Evolutionary conservation across 2,888 invertebrate species (phyloP), one percentile per base, ranked within the genome.

Genomic region (Neoscelio sp.): DNA sequence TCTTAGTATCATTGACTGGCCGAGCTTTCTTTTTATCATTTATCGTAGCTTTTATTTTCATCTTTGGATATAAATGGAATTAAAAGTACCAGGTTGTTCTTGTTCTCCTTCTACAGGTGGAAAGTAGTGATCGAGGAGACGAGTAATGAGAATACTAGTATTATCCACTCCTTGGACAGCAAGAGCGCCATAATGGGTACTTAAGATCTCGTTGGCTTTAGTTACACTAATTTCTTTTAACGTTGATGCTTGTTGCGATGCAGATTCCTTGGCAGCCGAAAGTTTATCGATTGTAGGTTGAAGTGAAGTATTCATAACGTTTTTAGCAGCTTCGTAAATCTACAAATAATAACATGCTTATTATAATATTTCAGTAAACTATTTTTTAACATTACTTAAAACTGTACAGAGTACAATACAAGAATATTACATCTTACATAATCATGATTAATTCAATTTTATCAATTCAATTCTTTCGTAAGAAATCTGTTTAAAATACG

Each of bases 71-170:
- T n/a, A 8, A 48, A 48, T n/a, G n/a, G 2, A 50, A 28, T n/a
- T 18, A 5, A 6, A 46, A 23, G 54, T 84, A 92, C 92, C 91
- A 85, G 91, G 89, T 90, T 92, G 91, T 17, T 42, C 58, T 58
- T 90, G 88, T 46, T 92, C 92, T 40, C 92, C 92, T 2, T 91
- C 89, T 86, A 92, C 85, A 89, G 92, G 91, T 13, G 94, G 96
- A 82, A 96, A 92, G 88, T 95, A 96, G 84, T 94, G 94, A 90
- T 96, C 95, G 8, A 96, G 90, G 79, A 95, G 92, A 76, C 93
- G 93, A 91, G 95, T 95, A 20, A 95, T 94, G 80, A 94, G 92
- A 1, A 92, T 92, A 28, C 95, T 94, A 35, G 95, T 94, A 2
- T 92, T 92, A 87, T 95, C 95, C 12, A 96, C 93, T 67, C 95